Conservation (phyloP, 2,113 vertebrate species). For the Pteruthius melanotis region DNA sequence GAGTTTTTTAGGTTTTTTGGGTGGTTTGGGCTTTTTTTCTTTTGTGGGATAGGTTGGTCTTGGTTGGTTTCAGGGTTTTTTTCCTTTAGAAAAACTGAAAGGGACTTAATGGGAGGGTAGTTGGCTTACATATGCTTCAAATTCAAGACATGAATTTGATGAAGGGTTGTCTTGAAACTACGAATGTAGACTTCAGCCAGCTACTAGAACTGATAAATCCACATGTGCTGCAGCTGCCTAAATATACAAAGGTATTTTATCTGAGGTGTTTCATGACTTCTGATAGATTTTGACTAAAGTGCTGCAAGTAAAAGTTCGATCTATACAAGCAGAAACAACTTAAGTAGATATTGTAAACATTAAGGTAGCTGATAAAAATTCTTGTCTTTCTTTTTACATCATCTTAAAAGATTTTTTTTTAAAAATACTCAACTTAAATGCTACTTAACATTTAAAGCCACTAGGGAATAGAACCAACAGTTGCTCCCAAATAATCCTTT, state of each 20-base stretch:
- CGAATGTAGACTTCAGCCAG: background rate
- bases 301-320: background rate
- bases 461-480: background rate
- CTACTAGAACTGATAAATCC: background rate
- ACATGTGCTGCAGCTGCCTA: background rate
- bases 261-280: background rate
- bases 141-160: background rate
- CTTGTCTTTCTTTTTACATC: background rate
- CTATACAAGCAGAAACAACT: background rate
- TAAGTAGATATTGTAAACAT: background rate
- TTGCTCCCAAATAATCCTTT: background rate
- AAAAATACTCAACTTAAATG: background rate
- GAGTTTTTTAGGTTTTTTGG: background rate
- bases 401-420: background rate
- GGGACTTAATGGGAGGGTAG: background rate
- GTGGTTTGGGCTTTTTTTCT: accelerated
- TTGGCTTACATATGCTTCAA: background rate
- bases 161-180: background rate
- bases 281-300: background rate
- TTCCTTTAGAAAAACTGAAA: background rate
- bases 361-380: background rate
- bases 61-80: accelerated
- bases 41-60: background rate
- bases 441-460: background rate
- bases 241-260: background rate